Conservation (phyloP, 2,888 invertebrate species). For the Drosophila vallismaia region DNA sequence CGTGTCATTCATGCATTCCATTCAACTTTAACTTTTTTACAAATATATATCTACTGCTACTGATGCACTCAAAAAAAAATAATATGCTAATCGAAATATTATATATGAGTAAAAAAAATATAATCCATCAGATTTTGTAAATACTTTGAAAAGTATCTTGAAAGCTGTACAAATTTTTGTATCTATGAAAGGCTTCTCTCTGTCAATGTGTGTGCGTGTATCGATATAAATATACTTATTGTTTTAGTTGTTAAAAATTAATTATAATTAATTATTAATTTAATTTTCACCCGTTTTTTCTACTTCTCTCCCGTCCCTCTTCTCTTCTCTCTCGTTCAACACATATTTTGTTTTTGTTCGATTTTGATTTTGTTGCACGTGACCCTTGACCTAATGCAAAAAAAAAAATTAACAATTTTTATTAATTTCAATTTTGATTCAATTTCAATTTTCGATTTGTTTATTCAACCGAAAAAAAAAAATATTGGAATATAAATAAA, state of each 20-base stretch:
- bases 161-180: constrained; percentile 43
- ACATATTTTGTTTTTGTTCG: constrained; percentile 70
- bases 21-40: constrained; percentile 38
- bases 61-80: constrained; percentile 31
- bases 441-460: constrained; percentile 42
- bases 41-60: constrained; percentile 34
- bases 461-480: constrained; percentile 31
- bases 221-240: constrained; percentile 29
- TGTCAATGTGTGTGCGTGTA: constrained; percentile 35
- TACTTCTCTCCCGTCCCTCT: constrained; percentile 13
- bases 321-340: constrained; percentile 25
- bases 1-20: constrained; percentile 66
- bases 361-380: constrained; percentile 60
- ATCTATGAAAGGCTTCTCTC: constrained; percentile 11
- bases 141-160: constrained; percentile 26
- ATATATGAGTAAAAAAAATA: constrained; percentile 20
- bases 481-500: constrained; percentile 44
- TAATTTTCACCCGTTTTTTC: constrained; percentile 49
- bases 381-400: constrained; percentile 21
- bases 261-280: constrained; percentile 56
- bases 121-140: constrained; percentile 33
- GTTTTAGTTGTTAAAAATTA: constrained; percentile 4
- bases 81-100: constrained; percentile 4
- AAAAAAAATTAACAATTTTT: constrained; percentile 20
- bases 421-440: constrained; percentile 17